Base-by-base conservation (phyloP, 2,113 vertebrate species). In the Falcunculus frontatus region DNA sequence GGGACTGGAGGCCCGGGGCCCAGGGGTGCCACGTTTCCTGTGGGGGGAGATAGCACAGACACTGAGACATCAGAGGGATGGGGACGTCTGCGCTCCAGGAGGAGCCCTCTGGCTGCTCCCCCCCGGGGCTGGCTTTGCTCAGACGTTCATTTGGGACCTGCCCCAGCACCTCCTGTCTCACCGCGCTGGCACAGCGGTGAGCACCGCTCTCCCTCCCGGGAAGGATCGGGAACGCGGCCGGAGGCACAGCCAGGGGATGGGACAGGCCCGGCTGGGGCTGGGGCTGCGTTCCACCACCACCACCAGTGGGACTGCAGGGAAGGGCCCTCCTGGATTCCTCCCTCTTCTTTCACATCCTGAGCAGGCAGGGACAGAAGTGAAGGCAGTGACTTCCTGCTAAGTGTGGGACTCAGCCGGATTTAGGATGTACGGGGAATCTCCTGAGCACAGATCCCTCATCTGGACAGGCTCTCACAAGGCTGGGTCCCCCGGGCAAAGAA, bases 301-400 rank as follows among this genome's bases (percentile, higher is more conserved):
- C 16, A 6, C 1, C 8, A 6, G 4, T 2, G 19, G 0, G 3
- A 4, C 4, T 32, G 72, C 18, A 21, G 63, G 60, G 17, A 50
- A 27, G 4, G 20, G 12, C 22, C 29, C 9, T 47, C 32, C 21
- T 41, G 68, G 25, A 4, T 42, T 52, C 60, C 19, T 35, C 30
- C 16, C 6, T 50, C 18, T 37, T 20, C 69, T n/a, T 29, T 64
- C 11, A 3, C 41, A 29, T 15, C 39, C 23, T 56, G 12, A 29
- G 21, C 17, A 52, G 39, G 29, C 56, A 72, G 27, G 39, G 49
- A 35, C 68, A 78, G 69, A 59, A 75, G 29, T 8, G 30, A 7
- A 16, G 44, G 14, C 55, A 53, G 44, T 22, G 39, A 9, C 30
- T 29, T 59, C 68, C 30, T 22, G 19, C 16, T 5, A 4, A 16